These are phyloP conservation scores for Leistus spinibarbis DNA, from an alignment of 2,888 invertebrate genomes.

Conservation along the genomic window DNA sequence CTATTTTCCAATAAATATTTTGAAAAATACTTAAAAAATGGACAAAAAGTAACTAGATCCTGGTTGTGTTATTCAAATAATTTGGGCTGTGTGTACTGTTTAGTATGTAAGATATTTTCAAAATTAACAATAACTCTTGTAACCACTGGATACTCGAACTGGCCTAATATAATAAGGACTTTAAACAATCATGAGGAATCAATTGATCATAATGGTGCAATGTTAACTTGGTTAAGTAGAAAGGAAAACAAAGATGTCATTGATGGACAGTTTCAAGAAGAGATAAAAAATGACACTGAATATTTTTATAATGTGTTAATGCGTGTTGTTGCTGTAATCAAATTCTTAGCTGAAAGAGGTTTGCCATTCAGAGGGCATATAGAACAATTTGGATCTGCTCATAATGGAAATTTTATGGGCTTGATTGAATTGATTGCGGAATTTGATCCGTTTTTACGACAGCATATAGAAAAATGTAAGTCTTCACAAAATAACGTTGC, in stretches of 20 bases:
- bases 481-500: slow-evolving; percentile 43
- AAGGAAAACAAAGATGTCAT: slow-evolving; percentile 18
- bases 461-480: slow-evolving; percentile 45
- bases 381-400: slow-evolving; percentile 44
- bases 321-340: slow-evolving; percentile 9
- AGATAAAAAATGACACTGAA: background rate
- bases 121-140: background rate
- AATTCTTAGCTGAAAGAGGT: slow-evolving; percentile 17
- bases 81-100: slow-evolving; percentile 14
- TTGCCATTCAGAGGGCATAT: slow-evolving; percentile 35
- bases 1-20: background rate
- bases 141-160: slow-evolving; percentile 19
- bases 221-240: slow-evolving; percentile 7
- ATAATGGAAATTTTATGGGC: slow-evolving; percentile 48
- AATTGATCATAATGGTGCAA: slow-evolving; percentile 36
- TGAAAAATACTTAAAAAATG: slow-evolving; percentile 15
- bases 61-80: slow-evolving; percentile 24
- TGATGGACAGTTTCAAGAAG: background rate
- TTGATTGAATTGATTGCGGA: slow-evolving; percentile 46
- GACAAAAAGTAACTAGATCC: slow-evolving; percentile 26
- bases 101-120: slow-evolving; percentile 7
- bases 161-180: slow-evolving; percentile 18
- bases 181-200: slow-evolving; percentile 26
- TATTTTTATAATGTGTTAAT: slow-evolving; percentile 2
- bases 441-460: slow-evolving; percentile 47